A percentile compares a stretch with the other conserved stretches of the same genome.
Conservation (phyloP, 1,140 invertebrate genomes). For the Pseudomyrmex gracilis region DNA sequence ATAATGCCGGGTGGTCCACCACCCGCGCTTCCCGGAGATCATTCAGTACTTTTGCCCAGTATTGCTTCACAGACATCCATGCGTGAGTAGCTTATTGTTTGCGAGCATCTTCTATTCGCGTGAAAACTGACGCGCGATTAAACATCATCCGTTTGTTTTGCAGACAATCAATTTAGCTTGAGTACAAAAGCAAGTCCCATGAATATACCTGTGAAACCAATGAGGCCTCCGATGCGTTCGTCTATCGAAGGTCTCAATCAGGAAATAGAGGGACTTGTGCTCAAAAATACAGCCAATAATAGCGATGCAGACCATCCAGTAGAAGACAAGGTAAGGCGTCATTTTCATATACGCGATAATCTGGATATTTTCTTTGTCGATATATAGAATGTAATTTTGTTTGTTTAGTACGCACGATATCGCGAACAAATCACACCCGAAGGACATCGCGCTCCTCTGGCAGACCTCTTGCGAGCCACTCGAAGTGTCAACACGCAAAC, state of each 20-base stretch:
- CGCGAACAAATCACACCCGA: constrained; percentile 90
- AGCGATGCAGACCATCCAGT: constrained; percentile 82
- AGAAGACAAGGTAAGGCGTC: constrained; percentile 81
- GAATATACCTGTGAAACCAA: constrained; percentile 87
- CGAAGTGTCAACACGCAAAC: constrained; percentile 94
- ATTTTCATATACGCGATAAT: not conserved
- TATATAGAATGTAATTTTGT: not conserved
- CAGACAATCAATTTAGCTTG: constrained; percentile 84
- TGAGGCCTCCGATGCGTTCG: constrained; percentile 90
- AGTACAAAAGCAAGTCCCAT: constrained; percentile 87
- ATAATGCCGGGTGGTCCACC: constrained; percentile 84
- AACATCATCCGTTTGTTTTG: not conserved
- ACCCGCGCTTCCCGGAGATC: constrained; percentile 84
- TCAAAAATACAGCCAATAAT: constrained; percentile 84
- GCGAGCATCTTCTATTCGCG: not conserved
- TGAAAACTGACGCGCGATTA: not conserved
- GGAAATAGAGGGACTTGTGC: constrained; percentile 91
- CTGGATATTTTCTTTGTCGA: not conserved
- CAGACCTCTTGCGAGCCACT: constrained; percentile 90
- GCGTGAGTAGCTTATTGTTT: constrained; percentile 72
- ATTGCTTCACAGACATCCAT: constrained; percentile 84
- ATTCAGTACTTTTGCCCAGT: constrained; percentile 83
- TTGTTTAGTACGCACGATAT: constrained; percentile 82
- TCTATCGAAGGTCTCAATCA: constrained; percentile 95
- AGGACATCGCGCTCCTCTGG: constrained; percentile 93